Evolutionary conservation across 2,797 vertebrate species (phyloP).

Genomic region (Phalanger gymnotis): DNA sequence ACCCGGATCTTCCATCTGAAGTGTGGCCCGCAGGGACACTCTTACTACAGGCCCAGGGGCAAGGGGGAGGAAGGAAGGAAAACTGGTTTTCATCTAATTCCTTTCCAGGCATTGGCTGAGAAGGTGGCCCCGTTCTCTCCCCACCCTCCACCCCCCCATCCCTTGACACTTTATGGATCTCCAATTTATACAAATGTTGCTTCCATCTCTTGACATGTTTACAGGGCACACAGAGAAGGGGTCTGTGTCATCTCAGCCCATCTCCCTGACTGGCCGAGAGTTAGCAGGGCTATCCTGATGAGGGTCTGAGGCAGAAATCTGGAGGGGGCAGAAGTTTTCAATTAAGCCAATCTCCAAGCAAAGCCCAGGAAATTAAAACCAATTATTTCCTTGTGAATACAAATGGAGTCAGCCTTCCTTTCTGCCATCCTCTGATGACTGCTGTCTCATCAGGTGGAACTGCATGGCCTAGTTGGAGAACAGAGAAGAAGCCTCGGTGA

Average conservation of each 20-base stretch:
- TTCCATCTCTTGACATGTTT: conserved; percentile 48
- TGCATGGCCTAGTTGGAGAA: neutral
- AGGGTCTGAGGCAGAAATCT: conserved; percentile 43
- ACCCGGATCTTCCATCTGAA: neutral
- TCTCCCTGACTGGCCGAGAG: neutral
- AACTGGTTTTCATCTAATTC: neutral
- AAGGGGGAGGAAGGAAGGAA: conserved; percentile 50
- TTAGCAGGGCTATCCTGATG: neutral
- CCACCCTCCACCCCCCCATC: conserved; percentile 19
- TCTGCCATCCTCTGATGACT: conserved; percentile 70
- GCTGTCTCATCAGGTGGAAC: neutral
- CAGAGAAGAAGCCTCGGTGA: neutral
- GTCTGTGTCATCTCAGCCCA: conserved; percentile 19
- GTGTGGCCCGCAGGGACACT: neutral
- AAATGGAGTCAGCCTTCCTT: conserved; percentile 75
- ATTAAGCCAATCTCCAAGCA: neutral
- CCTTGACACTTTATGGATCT: conserved; percentile 56
- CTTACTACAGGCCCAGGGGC: neutral
- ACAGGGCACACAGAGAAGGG: conserved; percentile 47
- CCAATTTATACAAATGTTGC: conserved; percentile 44
- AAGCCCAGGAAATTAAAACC: conserved; percentile 78
- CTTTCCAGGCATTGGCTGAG: conserved; percentile 64
- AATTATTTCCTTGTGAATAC: conserved; percentile 82
- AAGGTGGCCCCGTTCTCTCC: conserved; percentile 15
- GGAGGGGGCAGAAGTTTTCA: conserved; percentile 53